phyloP scores from a whole-genome alignment of 2,888 invertebrate genomes.

The Malachius bipustulatus region DNA sequence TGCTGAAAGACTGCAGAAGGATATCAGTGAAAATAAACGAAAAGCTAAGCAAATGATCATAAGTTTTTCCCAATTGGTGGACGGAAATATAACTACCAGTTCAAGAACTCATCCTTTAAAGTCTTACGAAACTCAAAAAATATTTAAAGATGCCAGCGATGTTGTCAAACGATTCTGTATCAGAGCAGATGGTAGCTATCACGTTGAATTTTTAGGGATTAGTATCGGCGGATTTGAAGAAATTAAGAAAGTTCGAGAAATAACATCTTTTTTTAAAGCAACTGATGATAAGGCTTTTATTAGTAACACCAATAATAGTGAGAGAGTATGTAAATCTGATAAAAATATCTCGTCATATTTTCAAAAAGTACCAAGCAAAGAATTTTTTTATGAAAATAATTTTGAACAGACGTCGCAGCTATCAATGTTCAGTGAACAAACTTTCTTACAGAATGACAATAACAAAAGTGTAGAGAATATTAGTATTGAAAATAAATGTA shows the following conservation, averaged over 20 bases:
- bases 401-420: too few species aligned
- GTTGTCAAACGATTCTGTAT: slow-evolving; percentile 47
- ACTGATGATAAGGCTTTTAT: background rate
- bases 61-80: slow-evolving; percentile 49
- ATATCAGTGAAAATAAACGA: slow-evolving; percentile 68
- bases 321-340: too few species aligned
- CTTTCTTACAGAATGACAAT: background rate
- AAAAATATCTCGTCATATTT: too few species aligned
- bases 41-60: slow-evolving; percentile 69
- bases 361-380: too few species aligned
- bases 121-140: slow-evolving; percentile 53
- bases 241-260: slow-evolving; percentile 38
- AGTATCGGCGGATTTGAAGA: slow-evolving; percentile 70
- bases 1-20: slow-evolving; percentile 68
- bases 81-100: slow-evolving; percentile 45
- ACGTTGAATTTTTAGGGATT: slow-evolving; percentile 61
- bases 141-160: slow-evolving; percentile 53
- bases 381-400: too few species aligned
- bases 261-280: slow-evolving; percentile 27
- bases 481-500: background rate
- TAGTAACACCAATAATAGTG: too few species aligned
- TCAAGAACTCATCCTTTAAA: slow-evolving; percentile 52
- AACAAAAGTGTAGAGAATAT: background rate
- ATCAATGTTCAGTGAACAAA: too few species aligned
- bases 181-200: slow-evolving; percentile 30